Conservation (phyloP, 2,888 invertebrate genomes). For the Hyalella azteca region DNA sequence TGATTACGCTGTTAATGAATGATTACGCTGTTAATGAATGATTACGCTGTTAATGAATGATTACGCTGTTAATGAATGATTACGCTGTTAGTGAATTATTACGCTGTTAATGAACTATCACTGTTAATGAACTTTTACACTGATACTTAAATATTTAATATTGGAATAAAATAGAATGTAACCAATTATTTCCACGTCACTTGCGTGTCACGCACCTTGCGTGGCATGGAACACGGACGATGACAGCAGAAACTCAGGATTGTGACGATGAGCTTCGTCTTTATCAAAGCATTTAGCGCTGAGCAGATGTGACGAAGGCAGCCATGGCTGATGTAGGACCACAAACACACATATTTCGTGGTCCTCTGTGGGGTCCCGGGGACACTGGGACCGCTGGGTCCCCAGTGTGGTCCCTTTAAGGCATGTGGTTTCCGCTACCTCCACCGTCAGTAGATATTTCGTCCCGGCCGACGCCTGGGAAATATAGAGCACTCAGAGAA, state of each 20-base stretch:
- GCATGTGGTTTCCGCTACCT: constrained; percentile 53
- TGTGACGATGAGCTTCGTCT: constrained; percentile 37
- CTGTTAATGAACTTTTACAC: too few relatives aligned
- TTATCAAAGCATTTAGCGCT: constrained; percentile 52
- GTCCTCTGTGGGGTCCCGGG: constrained; percentile 44
- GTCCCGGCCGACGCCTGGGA: constrained; percentile 52
- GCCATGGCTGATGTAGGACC: constrained; percentile 55
- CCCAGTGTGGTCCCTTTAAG: constrained; percentile 48
- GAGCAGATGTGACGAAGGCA: constrained; percentile 51
- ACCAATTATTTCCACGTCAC: too few relatives aligned
- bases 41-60: too few relatives aligned
- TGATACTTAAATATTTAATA: too few relatives aligned
- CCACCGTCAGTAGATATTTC: constrained; percentile 51
- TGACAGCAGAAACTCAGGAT: constrained; percentile 13
- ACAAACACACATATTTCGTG: constrained; percentile 54
- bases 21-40: too few relatives aligned
- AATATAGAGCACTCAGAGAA: too few relatives aligned
- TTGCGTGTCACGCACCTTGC: too few relatives aligned
- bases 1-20: too few relatives aligned
- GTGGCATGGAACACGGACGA: constrained; percentile 3
- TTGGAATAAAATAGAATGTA: too few relatives aligned
- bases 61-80: too few relatives aligned
- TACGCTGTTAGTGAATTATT: too few relatives aligned
- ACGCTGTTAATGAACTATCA: too few relatives aligned
- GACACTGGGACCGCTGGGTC: constrained; percentile 54